Percentiles rank a stretch among this genome's conserved stretches.
These are phyloP conservation scores for Pollachius pollachius DNA, from an alignment of 2,113 vertebrate species.

Conservation along the genomic window DNA sequence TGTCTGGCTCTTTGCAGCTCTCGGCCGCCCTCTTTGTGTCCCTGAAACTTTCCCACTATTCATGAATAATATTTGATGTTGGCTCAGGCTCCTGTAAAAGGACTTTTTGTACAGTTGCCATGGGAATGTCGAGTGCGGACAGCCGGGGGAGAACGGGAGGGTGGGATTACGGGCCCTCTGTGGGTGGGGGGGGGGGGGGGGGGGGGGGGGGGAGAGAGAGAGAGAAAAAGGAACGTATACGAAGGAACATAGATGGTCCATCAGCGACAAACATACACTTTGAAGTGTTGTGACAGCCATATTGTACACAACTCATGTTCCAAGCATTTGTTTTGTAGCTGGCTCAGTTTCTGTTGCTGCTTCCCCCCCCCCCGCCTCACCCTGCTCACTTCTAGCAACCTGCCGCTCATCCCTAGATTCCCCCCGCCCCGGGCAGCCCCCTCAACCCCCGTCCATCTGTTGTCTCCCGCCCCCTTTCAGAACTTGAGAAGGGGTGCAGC, in stretches of 20 bases:
- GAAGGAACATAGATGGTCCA: conserved; percentile 18
- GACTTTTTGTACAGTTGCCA: conserved; percentile 64
- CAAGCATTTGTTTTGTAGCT: background rate
- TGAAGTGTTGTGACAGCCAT: conserved; percentile 24
- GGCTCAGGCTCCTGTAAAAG: conserved; percentile 42
- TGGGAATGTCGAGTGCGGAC: conserved; percentile 60
- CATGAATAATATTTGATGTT: conserved; percentile 59
- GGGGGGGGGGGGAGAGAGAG: conserved; percentile 32
- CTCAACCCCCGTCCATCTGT: conserved; percentile 65
- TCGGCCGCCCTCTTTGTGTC: conserved; percentile 26
- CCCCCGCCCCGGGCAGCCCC: conserved; percentile 10
- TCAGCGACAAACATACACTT: conserved; percentile 26
- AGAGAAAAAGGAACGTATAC: conserved; percentile 14
- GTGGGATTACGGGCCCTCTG: conserved; percentile 39
- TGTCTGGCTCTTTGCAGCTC: conserved; percentile 27
- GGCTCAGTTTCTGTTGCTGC: background rate
- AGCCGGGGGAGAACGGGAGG: conserved; percentile 7
- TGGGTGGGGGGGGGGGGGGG: conserved; percentile 16
- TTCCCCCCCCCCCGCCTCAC: conserved; percentile 12
- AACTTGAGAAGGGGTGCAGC: conserved; percentile 73
- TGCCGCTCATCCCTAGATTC: conserved; percentile 42
- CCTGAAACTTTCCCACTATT: conserved; percentile 51
- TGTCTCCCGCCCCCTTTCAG: conserved; percentile 63
- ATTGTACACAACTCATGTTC: background rate
- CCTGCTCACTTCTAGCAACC: conserved; percentile 51